These are phyloP conservation scores for Glyphotaelius pellucidus DNA, from an alignment of 2,888 invertebrate species.

Conservation along the genomic window DNA sequence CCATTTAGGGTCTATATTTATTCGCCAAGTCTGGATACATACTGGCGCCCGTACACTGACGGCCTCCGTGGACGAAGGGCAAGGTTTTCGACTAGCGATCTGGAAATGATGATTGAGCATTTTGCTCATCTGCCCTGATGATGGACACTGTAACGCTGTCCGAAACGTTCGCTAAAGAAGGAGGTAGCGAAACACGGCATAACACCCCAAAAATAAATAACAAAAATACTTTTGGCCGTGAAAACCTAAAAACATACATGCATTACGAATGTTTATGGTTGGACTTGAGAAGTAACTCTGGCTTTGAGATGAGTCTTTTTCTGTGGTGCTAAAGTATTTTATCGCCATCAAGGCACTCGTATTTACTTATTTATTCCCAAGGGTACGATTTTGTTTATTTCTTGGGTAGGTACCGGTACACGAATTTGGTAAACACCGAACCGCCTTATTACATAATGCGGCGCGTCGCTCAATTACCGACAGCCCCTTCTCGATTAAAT, in stretches of 20 bases:
- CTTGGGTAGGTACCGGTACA: background rate
- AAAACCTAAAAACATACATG: no score
- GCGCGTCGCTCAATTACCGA: constrained; percentile 2
- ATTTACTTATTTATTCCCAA: background rate
- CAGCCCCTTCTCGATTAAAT: constrained; percentile 2
- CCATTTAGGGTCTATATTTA: background rate
- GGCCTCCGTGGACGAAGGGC: no score
- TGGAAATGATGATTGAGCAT: no score
- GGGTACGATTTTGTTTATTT: background rate
- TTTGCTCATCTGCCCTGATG: no score
- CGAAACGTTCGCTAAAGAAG: no score
- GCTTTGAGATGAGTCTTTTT: background rate
- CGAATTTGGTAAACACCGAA: background rate
- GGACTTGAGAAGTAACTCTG: background rate
- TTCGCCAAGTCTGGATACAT: background rate
- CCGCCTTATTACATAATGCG: background rate
- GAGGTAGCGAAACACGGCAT: no score
- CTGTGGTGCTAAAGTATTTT: background rate
- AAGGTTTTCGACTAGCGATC: no score
- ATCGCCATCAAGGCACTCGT: background rate
- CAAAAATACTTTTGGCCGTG: no score
- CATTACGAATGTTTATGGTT: background rate
- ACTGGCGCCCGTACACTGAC: background rate
- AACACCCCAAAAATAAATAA: no score
- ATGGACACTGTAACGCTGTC: no score